Conservation (phyloP, 2,113 vertebrate genomes). For the Lepidothrix coronata region DNA sequence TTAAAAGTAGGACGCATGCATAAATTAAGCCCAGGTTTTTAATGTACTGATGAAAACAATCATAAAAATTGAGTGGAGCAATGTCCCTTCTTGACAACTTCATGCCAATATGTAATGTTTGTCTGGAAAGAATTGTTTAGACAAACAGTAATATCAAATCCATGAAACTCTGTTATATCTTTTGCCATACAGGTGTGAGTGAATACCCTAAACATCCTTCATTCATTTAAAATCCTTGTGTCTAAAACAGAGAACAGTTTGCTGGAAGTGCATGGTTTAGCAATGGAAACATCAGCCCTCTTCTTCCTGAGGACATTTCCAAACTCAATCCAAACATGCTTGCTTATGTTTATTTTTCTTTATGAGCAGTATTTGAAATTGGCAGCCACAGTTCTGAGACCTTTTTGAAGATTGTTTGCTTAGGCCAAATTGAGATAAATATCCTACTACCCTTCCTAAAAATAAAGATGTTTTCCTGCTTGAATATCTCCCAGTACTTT, state of each 20-base stretch:
- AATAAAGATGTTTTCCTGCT: conserved; percentile 37
- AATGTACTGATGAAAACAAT: background rate
- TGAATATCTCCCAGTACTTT: background rate
- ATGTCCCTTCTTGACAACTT: background rate
- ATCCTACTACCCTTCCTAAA: conserved; percentile 23
- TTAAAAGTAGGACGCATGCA: background rate
- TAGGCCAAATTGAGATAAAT: conserved; percentile 14
- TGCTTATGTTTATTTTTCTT: conserved; percentile 35
- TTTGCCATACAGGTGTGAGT: background rate
- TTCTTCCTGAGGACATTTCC: background rate
- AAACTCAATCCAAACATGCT: background rate
- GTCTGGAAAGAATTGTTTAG: background rate
- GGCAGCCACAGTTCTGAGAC: background rate
- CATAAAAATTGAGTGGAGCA: background rate
- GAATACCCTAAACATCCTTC: background rate
- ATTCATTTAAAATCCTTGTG: background rate
- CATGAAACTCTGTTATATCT: background rate
- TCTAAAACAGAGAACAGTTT: background rate
- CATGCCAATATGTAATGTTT: background rate
- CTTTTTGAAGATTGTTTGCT: conserved; percentile 39
- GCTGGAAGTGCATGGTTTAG: background rate
- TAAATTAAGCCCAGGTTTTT: background rate
- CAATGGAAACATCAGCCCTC: background rate
- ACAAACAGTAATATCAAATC: background rate
- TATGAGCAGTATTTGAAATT: background rate